A percentile compares a stretch with the other conserved stretches of the same genome.
phyloP scores from a whole-genome alignment of 2,797 vertebrate species.

The Xyrichtys novacula region DNA sequence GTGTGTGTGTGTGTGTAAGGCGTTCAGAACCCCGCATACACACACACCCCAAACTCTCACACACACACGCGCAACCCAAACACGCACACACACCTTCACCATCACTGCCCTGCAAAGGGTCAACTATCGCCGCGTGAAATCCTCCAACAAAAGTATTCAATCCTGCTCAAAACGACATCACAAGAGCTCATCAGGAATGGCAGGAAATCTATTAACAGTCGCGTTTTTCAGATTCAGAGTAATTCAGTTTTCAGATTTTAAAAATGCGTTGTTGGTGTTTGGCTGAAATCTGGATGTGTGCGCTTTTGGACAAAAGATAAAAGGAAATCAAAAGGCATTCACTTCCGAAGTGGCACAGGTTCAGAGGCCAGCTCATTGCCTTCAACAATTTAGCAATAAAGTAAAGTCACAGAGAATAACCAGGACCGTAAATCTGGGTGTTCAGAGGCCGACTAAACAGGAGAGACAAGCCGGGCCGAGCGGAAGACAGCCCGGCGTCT shows the following conservation, averaged over 20 bases:
- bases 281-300: constrained; percentile 17
- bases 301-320: constrained; percentile 33
- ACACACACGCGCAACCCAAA: constrained; percentile 13
- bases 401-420: constrained; percentile 54
- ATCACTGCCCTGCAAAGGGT: constrained; percentile 60
- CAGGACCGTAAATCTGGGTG: constrained; percentile 45
- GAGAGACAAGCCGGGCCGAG: constrained; percentile 63
- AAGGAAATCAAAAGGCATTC: constrained; percentile 18
- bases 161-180: constrained; percentile 39
- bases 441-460: constrained; percentile 45
- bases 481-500: constrained; percentile 63
- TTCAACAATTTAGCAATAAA: constrained; percentile 61
- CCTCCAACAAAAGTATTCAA: constrained; percentile 47
- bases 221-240: background rate
- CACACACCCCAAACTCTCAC: constrained; percentile 13
- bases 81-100: constrained; percentile 23
- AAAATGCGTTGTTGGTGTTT: constrained; percentile 20
- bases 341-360: background rate
- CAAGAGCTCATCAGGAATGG: constrained; percentile 40
- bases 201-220: constrained; percentile 31
- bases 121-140: constrained; percentile 60
- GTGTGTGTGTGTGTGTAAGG: constrained; percentile 9
- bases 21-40: constrained; percentile 31
- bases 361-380: constrained; percentile 28
- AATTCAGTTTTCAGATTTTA: constrained; percentile 1